A percentile compares a stretch with the other conserved stretches of the same genome.
phyloP scores from a whole-genome alignment of 1,140 invertebrate genomes.

The Formica selysi region DNA sequence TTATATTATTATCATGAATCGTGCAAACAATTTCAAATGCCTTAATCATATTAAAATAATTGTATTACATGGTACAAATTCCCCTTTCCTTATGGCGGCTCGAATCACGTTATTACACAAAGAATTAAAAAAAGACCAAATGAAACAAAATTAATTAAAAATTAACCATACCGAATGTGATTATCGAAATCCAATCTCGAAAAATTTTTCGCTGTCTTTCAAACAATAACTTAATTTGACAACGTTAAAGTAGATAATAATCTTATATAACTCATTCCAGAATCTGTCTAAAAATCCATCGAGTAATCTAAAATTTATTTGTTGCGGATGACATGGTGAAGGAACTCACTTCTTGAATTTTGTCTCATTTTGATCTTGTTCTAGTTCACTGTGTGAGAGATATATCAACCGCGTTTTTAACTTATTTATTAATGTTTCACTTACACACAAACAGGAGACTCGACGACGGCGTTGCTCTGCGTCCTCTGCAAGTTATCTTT shows the following conservation, averaged over 20 bases:
- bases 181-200: not conserved
- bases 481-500: slow-evolving; percentile 93
- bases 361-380: slow-evolving; percentile 8
- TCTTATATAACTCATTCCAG: not conserved
- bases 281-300: slow-evolving; percentile 14
- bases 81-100: slow-evolving; percentile 37
- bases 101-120: slow-evolving; percentile 23
- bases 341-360: slow-evolving; percentile 25
- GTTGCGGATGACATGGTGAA: not conserved
- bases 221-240: not conserved
- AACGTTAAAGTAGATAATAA: not conserved
- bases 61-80: not conserved
- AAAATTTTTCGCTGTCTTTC: not conserved
- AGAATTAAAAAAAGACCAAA: slow-evolving; percentile 1
- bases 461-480: slow-evolving; percentile 89
- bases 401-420: not conserved
- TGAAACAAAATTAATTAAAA: slow-evolving; percentile 5
- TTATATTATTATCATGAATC: slow-evolving; percentile 1
- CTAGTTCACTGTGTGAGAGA: not conserved
- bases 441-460: slow-evolving; percentile 78
- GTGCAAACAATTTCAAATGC: not conserved
- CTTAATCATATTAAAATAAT: not conserved
- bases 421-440: slow-evolving; percentile 36
- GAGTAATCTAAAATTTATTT: slow-evolving; percentile 28
- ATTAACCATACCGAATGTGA: not conserved